A percentile compares a stretch with the other conserved stretches of the same genome.
These are phyloP conservation scores for Rhincodon typus DNA, from an alignment of 2,797 vertebrate genomes.

Conservation along the genomic window DNA sequence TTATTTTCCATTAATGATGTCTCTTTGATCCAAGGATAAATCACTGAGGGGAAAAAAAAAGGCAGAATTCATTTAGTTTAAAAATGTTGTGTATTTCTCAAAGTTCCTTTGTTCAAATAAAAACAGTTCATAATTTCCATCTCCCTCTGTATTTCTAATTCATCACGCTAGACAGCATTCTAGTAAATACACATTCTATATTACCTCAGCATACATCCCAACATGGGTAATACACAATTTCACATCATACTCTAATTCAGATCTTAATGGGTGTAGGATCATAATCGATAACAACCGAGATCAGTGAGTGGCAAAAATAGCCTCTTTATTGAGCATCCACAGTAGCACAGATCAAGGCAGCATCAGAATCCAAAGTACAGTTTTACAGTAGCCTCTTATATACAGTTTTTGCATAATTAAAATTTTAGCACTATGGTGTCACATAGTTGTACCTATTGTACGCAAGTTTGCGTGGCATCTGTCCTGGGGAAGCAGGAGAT, in stretches of 20 bases:
- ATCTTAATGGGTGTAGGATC: not conserved
- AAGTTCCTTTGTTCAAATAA: not conserved
- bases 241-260: not conserved
- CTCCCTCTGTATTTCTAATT: not conserved
- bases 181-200: not conserved
- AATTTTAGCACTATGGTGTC: too few species aligned
- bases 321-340: too few species aligned
- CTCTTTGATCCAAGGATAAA: not conserved
- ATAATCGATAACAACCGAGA: too few species aligned
- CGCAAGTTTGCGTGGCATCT: too few species aligned
- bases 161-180: not conserved
- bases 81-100: not conserved
- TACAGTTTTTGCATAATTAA: too few species aligned
- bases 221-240: too few species aligned
- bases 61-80: not conserved
- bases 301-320: too few species aligned
- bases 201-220: not conserved
- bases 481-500: too few species aligned
- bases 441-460: too few species aligned
- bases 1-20: not conserved
- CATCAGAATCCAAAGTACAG: too few species aligned
- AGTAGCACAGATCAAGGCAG: too few species aligned
- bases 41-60: not conserved
- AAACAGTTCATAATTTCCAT: not conserved
- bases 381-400: too few species aligned